Base-by-base conservation (phyloP, 2,797 vertebrate species). In the Pogonophryne albipinna region DNA sequence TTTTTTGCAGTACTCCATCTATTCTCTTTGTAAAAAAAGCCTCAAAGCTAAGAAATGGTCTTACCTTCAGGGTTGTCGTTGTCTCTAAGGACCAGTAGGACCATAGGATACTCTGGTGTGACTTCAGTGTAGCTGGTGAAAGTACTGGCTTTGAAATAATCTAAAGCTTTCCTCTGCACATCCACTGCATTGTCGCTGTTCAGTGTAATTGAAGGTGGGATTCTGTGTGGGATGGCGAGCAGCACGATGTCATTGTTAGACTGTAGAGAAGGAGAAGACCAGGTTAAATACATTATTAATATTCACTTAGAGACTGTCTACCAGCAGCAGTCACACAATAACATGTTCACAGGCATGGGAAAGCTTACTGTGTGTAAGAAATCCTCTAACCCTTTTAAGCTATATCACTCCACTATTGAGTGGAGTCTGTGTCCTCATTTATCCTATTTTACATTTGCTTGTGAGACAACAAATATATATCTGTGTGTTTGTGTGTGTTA, bases 111-210 rank as follows among this genome's bases (percentile, higher is more conserved):
- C 16, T 56, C 46, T 7, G 79, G 55, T 2, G 2, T 53, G 68
- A 95, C 80, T 82, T 95, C 94, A 55, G 91, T 91, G 60, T 95
- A 96, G 86, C 92, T 95, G 77, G 80, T 93, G 86, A 96, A 92
- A 12, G 78, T 60, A 1, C 0, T 73, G 13, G 3, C 67, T 4
- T 73, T 87, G 16, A 89, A 94, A 56, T 67, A 0, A 1, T 47
- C 12, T 15, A 91, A 42, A 42, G 87, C 92, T 51, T 63, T 71
- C 72, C 23, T 71, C 38, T 91, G 92, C 44, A 96, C 92, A 16
- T 80, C 86, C 27, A 14, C 49, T 10, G 90, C 82, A 1, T 10
- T 55, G 76, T 93, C 93, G 12, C 65, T 86, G 17, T 75, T 56
- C 19, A 65, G 10, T 0, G 0, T 2, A 0, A 41, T 0, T 0